Percentiles rank a stretch among this genome's conserved stretches.
Conservation (phyloP, 2,888 invertebrate species). For the Euphydryas editha region DNA sequence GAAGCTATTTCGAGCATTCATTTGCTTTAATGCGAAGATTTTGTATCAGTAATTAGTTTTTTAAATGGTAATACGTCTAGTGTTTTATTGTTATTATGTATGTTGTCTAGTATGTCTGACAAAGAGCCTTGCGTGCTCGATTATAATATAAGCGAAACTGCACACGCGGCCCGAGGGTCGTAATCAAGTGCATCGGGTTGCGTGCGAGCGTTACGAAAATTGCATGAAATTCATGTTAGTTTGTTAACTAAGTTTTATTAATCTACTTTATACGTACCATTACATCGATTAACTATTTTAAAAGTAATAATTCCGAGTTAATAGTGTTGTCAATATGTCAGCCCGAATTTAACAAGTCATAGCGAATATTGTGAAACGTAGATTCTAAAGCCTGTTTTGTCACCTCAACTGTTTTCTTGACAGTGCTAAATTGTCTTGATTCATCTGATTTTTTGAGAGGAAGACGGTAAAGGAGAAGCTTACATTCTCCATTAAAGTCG, state of each 20-base stretch:
- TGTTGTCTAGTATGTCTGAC: conserved; percentile 6
- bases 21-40: not conserved
- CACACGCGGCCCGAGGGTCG: conserved; percentile 8
- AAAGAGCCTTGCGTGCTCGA: conserved; percentile 20
- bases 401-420: too few species aligned
- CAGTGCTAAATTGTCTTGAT: too few species aligned
- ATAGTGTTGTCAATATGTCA: too few species aligned
- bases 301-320: too few species aligned
- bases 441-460: too few species aligned
- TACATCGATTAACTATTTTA: not conserved
- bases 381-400: too few species aligned
- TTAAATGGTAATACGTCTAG: not conserved
- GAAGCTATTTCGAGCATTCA: not conserved
- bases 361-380: too few species aligned
- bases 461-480: too few species aligned
- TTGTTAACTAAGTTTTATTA: not conserved
- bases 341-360: too few species aligned
- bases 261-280: not conserved
- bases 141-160: conserved; percentile 24
- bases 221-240: conserved; percentile 4
- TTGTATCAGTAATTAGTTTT: not conserved
- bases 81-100: conserved; percentile 3
- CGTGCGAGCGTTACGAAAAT: conserved; percentile 9
- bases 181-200: conserved; percentile 11
- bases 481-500: too few species aligned